Evolutionary conservation across 2,888 invertebrate genomes (phyloP).

Genomic region (Tridacna crocea): DNA sequence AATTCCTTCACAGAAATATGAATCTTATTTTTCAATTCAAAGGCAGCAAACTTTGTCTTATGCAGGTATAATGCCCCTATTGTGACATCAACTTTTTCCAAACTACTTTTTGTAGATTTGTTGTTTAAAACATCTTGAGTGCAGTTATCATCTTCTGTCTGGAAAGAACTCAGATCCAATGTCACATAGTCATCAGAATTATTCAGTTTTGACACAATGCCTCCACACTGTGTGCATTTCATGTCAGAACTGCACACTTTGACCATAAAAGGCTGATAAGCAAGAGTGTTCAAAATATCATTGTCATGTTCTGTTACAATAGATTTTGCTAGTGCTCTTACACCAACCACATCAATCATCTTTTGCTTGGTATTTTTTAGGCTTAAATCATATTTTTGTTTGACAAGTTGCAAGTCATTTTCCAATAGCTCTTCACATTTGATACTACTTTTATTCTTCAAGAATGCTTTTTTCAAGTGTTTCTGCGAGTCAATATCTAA

Average conservation of each 20-base stretch:
- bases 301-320: background rate
- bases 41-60: background rate
- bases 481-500: conserved; percentile 16
- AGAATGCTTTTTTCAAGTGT: conserved; percentile 18
- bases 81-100: background rate
- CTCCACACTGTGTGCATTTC: background rate
- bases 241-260: background rate
- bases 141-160: background rate
- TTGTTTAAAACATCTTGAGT: too few relatives aligned
- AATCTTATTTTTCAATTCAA: background rate
- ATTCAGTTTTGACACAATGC: background rate
- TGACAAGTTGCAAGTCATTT: conserved; percentile 9
- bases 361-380: background rate
- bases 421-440: background rate
- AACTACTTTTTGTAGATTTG: too few relatives aligned
- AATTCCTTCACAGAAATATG: conserved; percentile 3
- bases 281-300: background rate
- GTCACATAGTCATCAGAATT: background rate
- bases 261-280: background rate
- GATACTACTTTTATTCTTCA: background rate
- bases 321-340: background rate
- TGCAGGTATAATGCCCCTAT: background rate
- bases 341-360: background rate
- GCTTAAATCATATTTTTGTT: conserved; percentile 15
- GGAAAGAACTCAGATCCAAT: background rate